Evolutionary conservation across 2,888 invertebrate genomes (phyloP), one percentile per base, ranked within the genome.

Genomic region (Ennomos quercinarius): DNA sequence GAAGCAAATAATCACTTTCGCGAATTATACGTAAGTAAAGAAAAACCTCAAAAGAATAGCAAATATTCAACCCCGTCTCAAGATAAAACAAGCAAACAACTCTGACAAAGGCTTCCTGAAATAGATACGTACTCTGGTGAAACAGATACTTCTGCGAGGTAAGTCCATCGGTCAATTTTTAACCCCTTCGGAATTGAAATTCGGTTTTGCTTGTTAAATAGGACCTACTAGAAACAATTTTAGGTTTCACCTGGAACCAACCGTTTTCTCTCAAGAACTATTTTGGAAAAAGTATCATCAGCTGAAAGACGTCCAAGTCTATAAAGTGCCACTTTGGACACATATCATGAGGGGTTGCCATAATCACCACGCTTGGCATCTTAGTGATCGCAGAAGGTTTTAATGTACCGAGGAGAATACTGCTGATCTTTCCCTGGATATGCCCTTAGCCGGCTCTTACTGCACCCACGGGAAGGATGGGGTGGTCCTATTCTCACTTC

Each of bases 151-250:
- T 54, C 11, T 42, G 42, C 41, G 11, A 8, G 17, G 27, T 37
- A 45, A 43, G 43, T 47, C 40, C 35, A 58, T 52, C 47, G 48
- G 57, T 58, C 48, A 43, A 47, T 13, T 34, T 42, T n/a, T 9
- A 27, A 46, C 10, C 57, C 39, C 43, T 42, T 27, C 52, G 42
- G 51, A 51, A 2, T 51, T 27, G 2, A 37, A 45, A 27, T 27
- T 47, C 54, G 40, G 13, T 54, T 37, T 54, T 54, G 37, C 37
- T n/a, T 37, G 3, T 37, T 10, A 10, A 9, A 4, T 13, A n/a
- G n/a, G n/a, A n/a, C n/a, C n/a, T n/a, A 13, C 11, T 39, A 13
- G 40, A 12, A 9, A 11, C 44, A 35, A 17, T 36, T 13, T 11
- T 44, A 1, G 17, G 17, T 17, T 17, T 17, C 17, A 17, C 17